These are phyloP conservation scores for Barypeithes pellucidus DNA, from an alignment of 2,888 invertebrate genomes.

Conservation along the genomic window DNA sequence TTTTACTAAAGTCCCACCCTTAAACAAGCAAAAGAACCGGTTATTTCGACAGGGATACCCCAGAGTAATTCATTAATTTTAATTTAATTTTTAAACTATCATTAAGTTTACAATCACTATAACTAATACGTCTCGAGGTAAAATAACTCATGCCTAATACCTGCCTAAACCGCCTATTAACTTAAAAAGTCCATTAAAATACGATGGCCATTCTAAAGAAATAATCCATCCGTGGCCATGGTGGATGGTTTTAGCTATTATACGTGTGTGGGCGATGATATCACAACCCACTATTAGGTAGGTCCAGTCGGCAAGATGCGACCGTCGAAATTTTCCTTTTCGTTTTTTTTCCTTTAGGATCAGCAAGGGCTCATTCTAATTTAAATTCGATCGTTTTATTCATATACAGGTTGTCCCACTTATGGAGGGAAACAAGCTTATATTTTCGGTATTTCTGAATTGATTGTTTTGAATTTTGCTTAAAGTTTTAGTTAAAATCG, in stretches of 20 bases:
- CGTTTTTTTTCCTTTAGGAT: neutral
- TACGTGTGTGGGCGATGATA: conserved; percentile 43
- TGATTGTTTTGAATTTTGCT: no score
- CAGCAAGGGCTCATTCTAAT: neutral
- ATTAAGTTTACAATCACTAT: conserved; percentile 21
- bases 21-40: no score
- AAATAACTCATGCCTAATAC: conserved; percentile 23
- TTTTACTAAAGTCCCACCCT: no score
- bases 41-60: no score
- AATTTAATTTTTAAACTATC: neutral
- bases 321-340: neutral
- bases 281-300: conserved; percentile 26
- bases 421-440: no score
- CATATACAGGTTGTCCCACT: no score
- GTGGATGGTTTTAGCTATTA: conserved; percentile 19
- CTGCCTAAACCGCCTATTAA: conserved; percentile 38
- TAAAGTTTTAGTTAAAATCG: no score
- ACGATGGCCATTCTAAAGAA: conserved; percentile 22
- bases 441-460: no score
- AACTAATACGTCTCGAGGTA: conserved; percentile 34
- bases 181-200: conserved; percentile 37
- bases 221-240: conserved; percentile 2
- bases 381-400: no score
- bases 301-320: neutral
- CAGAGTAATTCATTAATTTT: no score